Base-by-base conservation (phyloP, 2,113 vertebrate species). In the Lycaon pictus region DNA sequence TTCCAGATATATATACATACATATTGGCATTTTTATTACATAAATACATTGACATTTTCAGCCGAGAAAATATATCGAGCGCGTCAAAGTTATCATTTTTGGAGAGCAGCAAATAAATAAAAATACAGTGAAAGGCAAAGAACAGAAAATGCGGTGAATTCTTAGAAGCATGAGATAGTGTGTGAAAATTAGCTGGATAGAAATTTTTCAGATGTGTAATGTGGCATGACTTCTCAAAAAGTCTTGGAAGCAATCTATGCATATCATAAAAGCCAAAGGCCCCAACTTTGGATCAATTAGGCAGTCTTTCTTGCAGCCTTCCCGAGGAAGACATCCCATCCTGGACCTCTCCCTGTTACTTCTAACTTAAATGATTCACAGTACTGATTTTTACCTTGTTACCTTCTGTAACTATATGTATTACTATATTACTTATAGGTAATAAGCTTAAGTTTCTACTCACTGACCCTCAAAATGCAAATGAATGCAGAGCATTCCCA, bases 31-130 rank as follows among this genome's bases (percentile, higher is more conserved):
- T 98, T 98, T 92, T 6, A 4, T 96, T 97, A 90, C n/a, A 90
- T 79, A 94, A 97, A 90, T 67, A 37, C 88, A 88, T 95, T 81
- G 96, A 88, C 79, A 87, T 97, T 93, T 98, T 96, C 95, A 97
- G 96, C 88, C 77, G 92, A 96, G 92, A 82, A 97, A 96, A 97
- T 90, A 92, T 48, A 97, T 56, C 1, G 63, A 96, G 94, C 91
- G 77, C 83, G 88, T 97, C 23, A 90, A 88, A 90, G 89, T 17
- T 35, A 80, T 55, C 51, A 69, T 90, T 65, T 95, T 77, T 85
- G 56, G 88, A 93, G 76, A 97, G 51, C 17, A 88, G 79, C 65
- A 84, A 93, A 96, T 84, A 96, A 96, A 95, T 83, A 94, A 96
- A 94, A 97, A 90, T 80, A 76, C 5, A 84, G 32, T 77, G 58